phyloP scores from a whole-genome alignment of 1,140 invertebrate genomes.

The Drosophila novamexicana region DNA sequence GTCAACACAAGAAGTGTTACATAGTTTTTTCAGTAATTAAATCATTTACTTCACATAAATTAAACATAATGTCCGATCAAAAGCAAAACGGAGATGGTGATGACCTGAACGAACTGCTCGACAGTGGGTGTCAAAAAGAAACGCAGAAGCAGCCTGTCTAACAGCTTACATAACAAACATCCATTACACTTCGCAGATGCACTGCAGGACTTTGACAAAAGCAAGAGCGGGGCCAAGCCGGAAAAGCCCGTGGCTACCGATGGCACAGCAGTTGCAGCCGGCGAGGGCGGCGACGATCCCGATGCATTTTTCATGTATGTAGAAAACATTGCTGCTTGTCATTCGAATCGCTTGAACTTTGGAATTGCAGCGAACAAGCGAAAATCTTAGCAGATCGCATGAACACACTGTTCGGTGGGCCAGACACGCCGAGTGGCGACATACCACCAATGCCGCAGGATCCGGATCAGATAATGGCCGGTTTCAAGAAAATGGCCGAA shows the following conservation, averaged over 20 bases:
- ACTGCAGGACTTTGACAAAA: conserved; percentile 85
- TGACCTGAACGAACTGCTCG: conserved; percentile 85
- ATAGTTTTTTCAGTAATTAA: conserved; percentile 42
- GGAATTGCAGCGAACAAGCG: conserved; percentile 75
- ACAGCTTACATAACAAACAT: conserved; percentile 50
- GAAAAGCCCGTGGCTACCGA: conserved; percentile 45
- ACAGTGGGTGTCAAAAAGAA: conserved; percentile 79
- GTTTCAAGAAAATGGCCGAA: conserved; percentile 84
- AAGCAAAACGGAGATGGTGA: conserved; percentile 66
- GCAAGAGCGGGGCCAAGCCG: conserved; percentile 45
- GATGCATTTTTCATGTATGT: conserved; percentile 78
- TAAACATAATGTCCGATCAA: conserved; percentile 70
- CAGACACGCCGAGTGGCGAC: conserved; percentile 71
- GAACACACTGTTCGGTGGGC: conserved; percentile 78
- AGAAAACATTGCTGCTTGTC: not conserved
- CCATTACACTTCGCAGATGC: conserved; percentile 79
- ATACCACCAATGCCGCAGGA: conserved; percentile 73
- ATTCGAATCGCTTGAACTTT: conserved; percentile 54
- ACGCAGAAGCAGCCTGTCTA: conserved; percentile 1
- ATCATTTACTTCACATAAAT: conserved; percentile 25
- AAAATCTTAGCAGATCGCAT: conserved; percentile 80
- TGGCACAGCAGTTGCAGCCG: conserved; percentile 17
- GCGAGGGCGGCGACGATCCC: conserved; percentile 43
- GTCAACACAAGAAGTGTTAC: conserved; percentile 37
- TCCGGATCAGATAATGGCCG: conserved; percentile 78